Base-by-base conservation (phyloP, 1,140 invertebrate species). In the Apis dorsata region DNA sequence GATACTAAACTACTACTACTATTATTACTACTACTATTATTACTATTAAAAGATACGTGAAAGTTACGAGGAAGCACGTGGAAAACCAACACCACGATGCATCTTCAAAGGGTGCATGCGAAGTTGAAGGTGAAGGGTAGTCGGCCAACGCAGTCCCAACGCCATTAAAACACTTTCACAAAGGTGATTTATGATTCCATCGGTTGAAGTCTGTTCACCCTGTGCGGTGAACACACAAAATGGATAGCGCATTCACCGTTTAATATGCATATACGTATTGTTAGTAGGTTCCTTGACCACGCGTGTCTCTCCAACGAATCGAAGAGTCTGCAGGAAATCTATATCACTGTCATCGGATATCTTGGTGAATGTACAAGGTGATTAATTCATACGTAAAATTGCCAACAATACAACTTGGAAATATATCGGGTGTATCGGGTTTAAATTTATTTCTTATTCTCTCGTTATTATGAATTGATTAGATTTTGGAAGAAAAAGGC, bases 91-190 rank as follows among this genome's bases (percentile, higher is more conserved):
- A 51, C 44, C 21, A 24, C 21, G 8, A 9, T 8, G 66, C 68
- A 24, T n/a, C n/a, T 59, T 34, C 49, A 57, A 73, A 73, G 71
- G 53, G 71, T 24, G 53, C 71, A 59, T 10, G 71, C 71, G 34
- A 34, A 73, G 71, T 73, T 73, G 55, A 73, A 73, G 71, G 55
- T 73, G 71, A 73, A 73, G 71, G 71, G 71, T 73, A 57, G 55
- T 34, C 55, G 55, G 71, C 53, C 71, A 73, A 21, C 28, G 7
- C 71, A 12, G 12, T n/a, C 17, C 44, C 11, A 69, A 44, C 68
- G 44, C 66, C 24, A 34, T 59, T 59, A 34, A 34, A 73, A 73
- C 55, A 73, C 71, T 73, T 73, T 59, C 55, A 44, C 71, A 57
- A 73, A 73, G 28, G 55, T 59, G 71, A 73, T 73, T 73, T 57